Base-by-base conservation (phyloP, 2,797 vertebrate species). In the Brachyalestes nurse region DNA sequence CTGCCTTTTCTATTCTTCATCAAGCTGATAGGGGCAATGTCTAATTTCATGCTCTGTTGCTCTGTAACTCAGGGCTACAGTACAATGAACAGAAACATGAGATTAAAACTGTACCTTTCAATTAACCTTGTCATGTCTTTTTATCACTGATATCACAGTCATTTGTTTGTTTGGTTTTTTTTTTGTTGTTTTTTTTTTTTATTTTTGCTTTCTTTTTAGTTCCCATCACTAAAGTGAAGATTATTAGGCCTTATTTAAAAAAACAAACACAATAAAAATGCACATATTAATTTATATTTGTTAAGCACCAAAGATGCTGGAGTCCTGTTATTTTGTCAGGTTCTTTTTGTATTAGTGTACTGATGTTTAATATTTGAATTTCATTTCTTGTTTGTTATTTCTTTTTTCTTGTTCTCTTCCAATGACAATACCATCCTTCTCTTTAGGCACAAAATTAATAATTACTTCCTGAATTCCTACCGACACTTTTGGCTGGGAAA, bases 401-500 rank as follows among this genome's bases (percentile, higher is more conserved):
- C n/a, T 40, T 77, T 66, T 58, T 42, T 70, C 25, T 61, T 72
- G 19, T 75, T 79, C 49, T 82, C 66, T 58, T 65, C 91, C 89
- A 94, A 91, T 94, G 90, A 94, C 92, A 93, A 93, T 90, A 92
- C 90, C 96, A 91, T 96, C 93, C 93, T 96, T 95, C 93, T 93
- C 95, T 94, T 95, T 93, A 98, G 98, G 97, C 96, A 99, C 96
- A 97, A 93, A 98, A 98, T 95, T 97, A 98, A 96, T 94, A 97
- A 96, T 98, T 97, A 96, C 96, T 97, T 97, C 97, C 96, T 98
- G 97, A 97, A 92, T 93, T 93, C 96, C 95, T 98, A 96, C 93
- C 95, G 94, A 96, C 96, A 92, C 93, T 93, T 96, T 93, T 98
- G 97, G 97, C 96, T 98, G 96, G 96, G 95, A 95, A 96, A 96